Base-by-base conservation (phyloP, 2,113 vertebrate species). In the Dascyllus trimaculatus region DNA sequence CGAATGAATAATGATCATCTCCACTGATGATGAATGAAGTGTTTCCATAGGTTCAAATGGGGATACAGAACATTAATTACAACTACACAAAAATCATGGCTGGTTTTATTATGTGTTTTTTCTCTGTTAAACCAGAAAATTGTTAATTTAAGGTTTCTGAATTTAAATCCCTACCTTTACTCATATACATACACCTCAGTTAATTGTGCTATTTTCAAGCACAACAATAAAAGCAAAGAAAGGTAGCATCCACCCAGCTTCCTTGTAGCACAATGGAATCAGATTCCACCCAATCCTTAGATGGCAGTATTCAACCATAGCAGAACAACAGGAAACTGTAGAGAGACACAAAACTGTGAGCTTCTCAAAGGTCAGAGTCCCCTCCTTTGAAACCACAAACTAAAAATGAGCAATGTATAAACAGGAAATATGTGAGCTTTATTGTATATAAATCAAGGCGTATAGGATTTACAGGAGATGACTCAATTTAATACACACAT, bases 291-390 rank as follows among this genome's bases (percentile, higher is more conserved):
- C 77, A 82, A 86, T 86, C 92, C 78, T 93, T 91, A 92, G 90
- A 88, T 91, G 92, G 92, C 93, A 92, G 89, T 93, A 65, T 91
- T 91, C 70, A 90, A 89, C 91, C 88, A 89, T 68, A 74, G 78
- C 78, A 75, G 81, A 90, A 80, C 66, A 71, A 81, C 29, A 49
- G 57, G 71, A 76, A 80, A 9, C 35, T 29, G 61, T 15, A 10
- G 18, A 48, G 35, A 57, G 25, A 48, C 58, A 29, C n/a, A 65
- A 52, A 59, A 46, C 40, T 63, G 65, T 62, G 38, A 82, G 59
- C 48, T 59, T 68, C 70, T 72, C 15, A 40, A 75, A 85, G 82
- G 78, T 89, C 82, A 88, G 46, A 83, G 51, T 70, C 19, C 58
- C 10, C 46, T 73, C 57, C 35, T 78, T 58, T 65, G 69, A 79